Conservation (phyloP, 2,888 invertebrate species). For the Hirtodrosophila trivittata region DNA sequence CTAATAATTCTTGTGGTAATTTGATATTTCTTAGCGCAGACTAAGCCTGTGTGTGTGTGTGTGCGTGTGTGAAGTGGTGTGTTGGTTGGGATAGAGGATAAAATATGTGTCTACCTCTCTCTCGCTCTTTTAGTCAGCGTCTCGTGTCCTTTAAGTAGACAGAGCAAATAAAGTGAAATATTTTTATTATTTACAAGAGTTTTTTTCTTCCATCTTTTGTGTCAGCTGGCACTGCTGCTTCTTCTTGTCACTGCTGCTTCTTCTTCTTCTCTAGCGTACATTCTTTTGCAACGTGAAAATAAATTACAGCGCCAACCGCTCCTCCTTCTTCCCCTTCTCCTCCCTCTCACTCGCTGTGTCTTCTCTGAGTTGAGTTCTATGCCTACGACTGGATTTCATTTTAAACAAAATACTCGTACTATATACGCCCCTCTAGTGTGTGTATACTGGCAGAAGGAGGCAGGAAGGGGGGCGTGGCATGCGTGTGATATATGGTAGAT, state of each 20-base stretch:
- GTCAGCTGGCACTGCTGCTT: conserved; percentile 22
- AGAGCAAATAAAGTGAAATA: conserved; percentile 62
- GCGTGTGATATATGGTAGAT: conserved; percentile 40
- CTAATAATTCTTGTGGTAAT: conserved; percentile 62
- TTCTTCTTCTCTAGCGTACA: conserved; percentile 18
- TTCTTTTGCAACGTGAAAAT: conserved; percentile 58
- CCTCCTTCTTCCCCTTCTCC: neutral
- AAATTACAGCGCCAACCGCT: conserved; percentile 56
- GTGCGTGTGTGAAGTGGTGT: conserved; percentile 1
- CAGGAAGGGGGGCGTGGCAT: conserved; percentile 37
- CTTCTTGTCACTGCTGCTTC: neutral
- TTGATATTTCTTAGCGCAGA: conserved; percentile 49
- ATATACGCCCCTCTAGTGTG: conserved; percentile 21
- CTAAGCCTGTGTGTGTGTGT: neutral
- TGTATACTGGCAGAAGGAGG: no score
- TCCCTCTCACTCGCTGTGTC: neutral
- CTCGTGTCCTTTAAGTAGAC: conserved; percentile 53
- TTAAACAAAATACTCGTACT: conserved; percentile 42
- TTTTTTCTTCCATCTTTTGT: conserved; percentile 37
- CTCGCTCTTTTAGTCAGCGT: conserved; percentile 1
- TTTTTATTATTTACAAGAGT: conserved; percentile 62
- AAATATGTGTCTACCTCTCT: neutral
- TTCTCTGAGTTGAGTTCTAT: conserved; percentile 19
- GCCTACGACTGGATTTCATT: conserved; percentile 50
- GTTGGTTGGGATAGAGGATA: neutral